Evolutionary conservation across 2,797 vertebrate species (phyloP).

Genomic region (Zalophus californianus): DNA sequence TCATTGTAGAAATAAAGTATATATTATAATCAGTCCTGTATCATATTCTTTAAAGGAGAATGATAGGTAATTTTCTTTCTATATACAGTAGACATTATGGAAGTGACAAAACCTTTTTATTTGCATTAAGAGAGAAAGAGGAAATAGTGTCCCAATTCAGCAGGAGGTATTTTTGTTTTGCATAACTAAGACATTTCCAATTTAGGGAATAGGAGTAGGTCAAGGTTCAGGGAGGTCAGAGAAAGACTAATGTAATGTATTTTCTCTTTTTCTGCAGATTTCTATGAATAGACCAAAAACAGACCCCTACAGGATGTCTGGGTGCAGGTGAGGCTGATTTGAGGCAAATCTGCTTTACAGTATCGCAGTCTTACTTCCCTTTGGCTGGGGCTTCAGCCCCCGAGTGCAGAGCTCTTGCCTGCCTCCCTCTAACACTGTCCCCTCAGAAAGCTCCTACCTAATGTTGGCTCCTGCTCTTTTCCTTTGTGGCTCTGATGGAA

Average conservation of each 20-base stretch:
- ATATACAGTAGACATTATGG: neutral
- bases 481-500: neutral
- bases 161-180: constrained; percentile 47
- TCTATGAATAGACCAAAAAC: constrained; percentile 27
- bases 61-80: constrained; percentile 20
- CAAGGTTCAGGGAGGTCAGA: neutral
- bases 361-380: no score
- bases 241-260: neutral
- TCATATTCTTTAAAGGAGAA: constrained; percentile 13
- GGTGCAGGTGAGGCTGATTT: neutral
- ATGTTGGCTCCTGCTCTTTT: neutral
- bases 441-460: neutral
- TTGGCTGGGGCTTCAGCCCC: neutral
- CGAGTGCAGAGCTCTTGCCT: neutral
- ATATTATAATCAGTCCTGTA: neutral
- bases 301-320: neutral
- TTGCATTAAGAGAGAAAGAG: constrained; percentile 31
- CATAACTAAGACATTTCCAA: constrained; percentile 18
- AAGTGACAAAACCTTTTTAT: constrained; percentile 3
- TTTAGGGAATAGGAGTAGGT: neutral
- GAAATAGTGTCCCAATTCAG: neutral
- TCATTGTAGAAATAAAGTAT: constrained; percentile 19
- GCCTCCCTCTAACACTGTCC: neutral
- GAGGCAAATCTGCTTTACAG: neutral
- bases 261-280: constrained; percentile 44